These are phyloP conservation scores for Propithecus perrieri DNA, from an alignment of 2,797 vertebrate species.

Conservation along the genomic window DNA sequence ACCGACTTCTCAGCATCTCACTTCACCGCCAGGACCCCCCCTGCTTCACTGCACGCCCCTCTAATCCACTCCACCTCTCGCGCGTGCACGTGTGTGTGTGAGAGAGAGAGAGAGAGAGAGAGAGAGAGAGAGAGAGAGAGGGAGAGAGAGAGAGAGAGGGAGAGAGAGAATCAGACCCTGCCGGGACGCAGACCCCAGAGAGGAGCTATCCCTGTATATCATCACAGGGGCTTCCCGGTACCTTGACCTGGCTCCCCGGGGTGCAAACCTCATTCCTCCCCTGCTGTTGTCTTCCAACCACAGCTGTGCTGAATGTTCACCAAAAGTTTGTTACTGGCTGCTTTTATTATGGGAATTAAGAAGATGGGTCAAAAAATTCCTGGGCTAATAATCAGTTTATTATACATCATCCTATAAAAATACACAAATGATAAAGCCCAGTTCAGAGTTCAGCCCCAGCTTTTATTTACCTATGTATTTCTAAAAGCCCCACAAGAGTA, in stretches of 20 bases:
- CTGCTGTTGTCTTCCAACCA: not conserved
- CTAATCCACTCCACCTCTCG: rapidly evolving
- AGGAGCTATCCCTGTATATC: not conserved
- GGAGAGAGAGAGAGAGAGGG: too few relatives aligned
- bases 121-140: too few relatives aligned
- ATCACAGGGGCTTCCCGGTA: not conserved
- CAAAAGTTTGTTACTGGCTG: not conserved
- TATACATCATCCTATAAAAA: not conserved
- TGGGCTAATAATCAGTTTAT: not conserved
- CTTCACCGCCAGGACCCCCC: rapidly evolving
- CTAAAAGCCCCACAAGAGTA: not conserved
- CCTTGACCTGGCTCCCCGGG: too few relatives aligned
- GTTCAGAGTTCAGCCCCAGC: not conserved
- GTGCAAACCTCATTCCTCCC: not conserved
- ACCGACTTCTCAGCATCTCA: rapidly evolving
- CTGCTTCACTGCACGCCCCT: too few relatives aligned
- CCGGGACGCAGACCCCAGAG: not conserved
- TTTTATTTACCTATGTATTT: not conserved
- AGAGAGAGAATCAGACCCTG: too few relatives aligned
- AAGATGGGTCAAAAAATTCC: not conserved
- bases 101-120: too few relatives aligned
- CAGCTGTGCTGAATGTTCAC: not conserved
- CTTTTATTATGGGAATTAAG: not conserved
- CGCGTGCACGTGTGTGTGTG: not conserved
- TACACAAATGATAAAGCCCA: not conserved